Percentiles rank a stretch among this genome's conserved stretches.
phyloP scores from a whole-genome alignment of 2,113 vertebrate species.

The Mohoua ochrocephala region DNA sequence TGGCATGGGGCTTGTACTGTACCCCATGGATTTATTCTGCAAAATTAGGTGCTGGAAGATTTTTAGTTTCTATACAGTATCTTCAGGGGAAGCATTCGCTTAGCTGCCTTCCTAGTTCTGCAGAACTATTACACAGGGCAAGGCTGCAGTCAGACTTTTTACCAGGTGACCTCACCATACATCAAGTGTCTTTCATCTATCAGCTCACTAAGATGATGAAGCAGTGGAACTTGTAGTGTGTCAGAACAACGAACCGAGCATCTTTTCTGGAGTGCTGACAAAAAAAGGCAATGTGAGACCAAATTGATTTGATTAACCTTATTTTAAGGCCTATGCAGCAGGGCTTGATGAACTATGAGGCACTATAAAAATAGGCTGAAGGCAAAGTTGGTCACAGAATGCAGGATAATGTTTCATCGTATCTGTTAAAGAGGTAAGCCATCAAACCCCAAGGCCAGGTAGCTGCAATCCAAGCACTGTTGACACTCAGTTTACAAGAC shows the following conservation, averaged over 20 bases:
- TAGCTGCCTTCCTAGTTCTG: neutral
- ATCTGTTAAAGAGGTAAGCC: neutral
- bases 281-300: neutral
- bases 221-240: neutral
- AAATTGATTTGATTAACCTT: neutral
- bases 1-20: neutral
- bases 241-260: conserved; percentile 13
- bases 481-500: conserved; percentile 14
- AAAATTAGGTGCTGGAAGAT: neutral
- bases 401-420: neutral
- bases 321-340: neutral
- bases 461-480: neutral
- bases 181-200: neutral
- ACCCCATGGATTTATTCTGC: neutral
- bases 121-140: neutral
- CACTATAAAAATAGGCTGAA: neutral
- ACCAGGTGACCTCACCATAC: neutral
- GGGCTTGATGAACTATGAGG: neutral
- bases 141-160: neutral
- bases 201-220: conserved; percentile 9
- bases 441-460: neutral
- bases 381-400: neutral
- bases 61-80: neutral
- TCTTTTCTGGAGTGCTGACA: neutral
- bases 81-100: neutral